Evolutionary conservation across 53 echinoderm and acorn worm genomes (phyloP), one percentile per base, ranked within the genome.

Genomic region (Hippasteria phrygiana): DNA sequence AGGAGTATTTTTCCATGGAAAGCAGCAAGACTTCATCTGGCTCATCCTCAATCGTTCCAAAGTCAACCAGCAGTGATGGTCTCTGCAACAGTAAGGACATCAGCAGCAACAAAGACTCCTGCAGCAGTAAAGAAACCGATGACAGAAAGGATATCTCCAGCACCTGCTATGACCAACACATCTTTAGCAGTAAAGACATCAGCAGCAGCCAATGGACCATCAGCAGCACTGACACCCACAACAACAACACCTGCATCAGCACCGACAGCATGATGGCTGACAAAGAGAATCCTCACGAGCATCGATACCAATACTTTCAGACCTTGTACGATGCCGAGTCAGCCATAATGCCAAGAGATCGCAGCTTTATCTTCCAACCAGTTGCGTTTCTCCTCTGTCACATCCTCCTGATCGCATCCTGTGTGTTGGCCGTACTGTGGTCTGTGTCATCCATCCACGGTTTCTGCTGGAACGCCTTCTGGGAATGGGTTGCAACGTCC

Each of bases 401-500:
- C 71, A 85, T 70, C 50, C 36, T 85, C 0, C 37, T 85, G 12
- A 71, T 85, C 10, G 14, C 48, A 50, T 70, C 71, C 37, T 85
- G 85, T 12, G 33, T 71, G 22, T 48, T 70, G 9, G 24, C 70
- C 39, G 20, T 37, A 5, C 13, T 51, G 51, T 85, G 85, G 71
- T 85, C 85, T 0, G 85, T 85, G 34, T 69, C 34, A 35, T 85
- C 85, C 47, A 20, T 85, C 33, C 70, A 85, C 2, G 51, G 65
- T 53, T 20, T 70, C 39, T 85, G 85, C 54, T 71, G 51, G 85
- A 51, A 10, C 0, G 50, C 22, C 71, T 48, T 85, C 85, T 85
- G 71, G 81, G 38, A 70, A 32, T 85, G 85, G 85, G 85, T 71
- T 22, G 71, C 71, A 33, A 51, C 53, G 18, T 85, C 70, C 53